Evolutionary conservation across 1,140 invertebrate species (phyloP), one percentile per base, ranked within the genome.

Genomic region (Papilio machaon): DNA sequence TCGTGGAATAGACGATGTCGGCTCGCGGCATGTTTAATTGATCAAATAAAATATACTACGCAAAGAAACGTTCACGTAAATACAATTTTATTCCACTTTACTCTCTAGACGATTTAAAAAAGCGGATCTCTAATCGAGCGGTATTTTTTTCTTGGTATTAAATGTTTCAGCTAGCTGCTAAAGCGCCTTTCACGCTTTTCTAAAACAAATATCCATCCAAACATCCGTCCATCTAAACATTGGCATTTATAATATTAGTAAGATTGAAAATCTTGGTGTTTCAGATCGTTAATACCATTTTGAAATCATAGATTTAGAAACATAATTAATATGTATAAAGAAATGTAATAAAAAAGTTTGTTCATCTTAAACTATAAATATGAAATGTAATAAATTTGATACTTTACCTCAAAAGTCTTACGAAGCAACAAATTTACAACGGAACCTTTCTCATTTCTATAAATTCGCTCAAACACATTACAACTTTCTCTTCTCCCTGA

Each of bases 31-130:
- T 70, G 64, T 70, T 70, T 70, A 70, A 70, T 70, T 70, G 64
- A 70, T 70, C 13, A 70, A 70, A 70, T 70, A 70, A 70, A 70
- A 70, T 70, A 70, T 70, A 70, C 64, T 70, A 70, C 64, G 64
- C 64, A 70, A 64, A 70, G 64, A 70, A 70, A 70, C 30, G 23
- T 70, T 70, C 64, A 35, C 64, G 64, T 70, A 70, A 70, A 70
- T 70, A 70, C 64, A 35, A 70, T 70, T 70, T 70, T 70, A 70
- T 70, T 70, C 64, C 23, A 38, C 64, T 70, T 70, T 70, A 30
- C 30, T 70, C 64, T 67, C 13, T 7, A 35, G 64, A 38, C 30
- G 64, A 38, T 70, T 70, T 70, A 70, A 35, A 70, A 67, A 35
- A 70, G 23, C 23, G 11, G 23, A 9, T 11, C 23, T 11, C 19